These are phyloP conservation scores for Etheostoma perlongum DNA, from an alignment of 2,797 vertebrate species.

Conservation along the genomic window DNA sequence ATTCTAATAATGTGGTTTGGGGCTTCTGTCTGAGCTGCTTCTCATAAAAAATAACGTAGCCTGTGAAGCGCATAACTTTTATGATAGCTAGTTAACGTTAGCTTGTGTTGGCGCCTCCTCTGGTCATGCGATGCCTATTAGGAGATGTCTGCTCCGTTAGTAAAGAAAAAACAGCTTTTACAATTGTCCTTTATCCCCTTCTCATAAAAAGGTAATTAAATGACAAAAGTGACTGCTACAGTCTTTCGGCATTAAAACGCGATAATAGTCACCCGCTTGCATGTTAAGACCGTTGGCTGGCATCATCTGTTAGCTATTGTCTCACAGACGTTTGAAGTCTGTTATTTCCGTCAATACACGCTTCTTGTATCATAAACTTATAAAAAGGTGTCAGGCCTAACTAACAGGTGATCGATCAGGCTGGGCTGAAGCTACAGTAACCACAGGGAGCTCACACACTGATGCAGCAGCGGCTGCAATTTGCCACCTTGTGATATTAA, in stretches of 20 bases:
- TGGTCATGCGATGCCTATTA: slow-evolving; percentile 9
- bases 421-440: neutral
- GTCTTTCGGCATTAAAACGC: neutral
- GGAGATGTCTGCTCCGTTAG: neutral
- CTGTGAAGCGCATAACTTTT: slow-evolving; percentile 54
- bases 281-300: neutral
- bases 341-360: neutral
- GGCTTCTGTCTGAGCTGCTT: slow-evolving; percentile 6
- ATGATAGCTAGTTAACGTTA: slow-evolving; percentile 27
- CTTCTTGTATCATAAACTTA: neutral
- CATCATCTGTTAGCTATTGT: neutral
- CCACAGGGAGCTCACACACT: slow-evolving; percentile 12
- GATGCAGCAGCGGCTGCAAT: slow-evolving; percentile 37
- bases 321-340: neutral
- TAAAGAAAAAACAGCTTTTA: neutral
- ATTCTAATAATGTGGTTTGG: slow-evolving; percentile 16
- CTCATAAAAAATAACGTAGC: slow-evolving; percentile 6
- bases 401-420: slow-evolving; percentile 12
- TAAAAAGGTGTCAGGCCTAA: neutral
- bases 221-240: neutral
- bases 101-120: slow-evolving; percentile 66
- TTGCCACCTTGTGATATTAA: slow-evolving; percentile 27
- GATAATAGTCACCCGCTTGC: neutral
- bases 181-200: neutral
- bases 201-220: neutral